Conservation (phyloP, 2,888 invertebrate genomes). For the Athetis lepigone region DNA sequence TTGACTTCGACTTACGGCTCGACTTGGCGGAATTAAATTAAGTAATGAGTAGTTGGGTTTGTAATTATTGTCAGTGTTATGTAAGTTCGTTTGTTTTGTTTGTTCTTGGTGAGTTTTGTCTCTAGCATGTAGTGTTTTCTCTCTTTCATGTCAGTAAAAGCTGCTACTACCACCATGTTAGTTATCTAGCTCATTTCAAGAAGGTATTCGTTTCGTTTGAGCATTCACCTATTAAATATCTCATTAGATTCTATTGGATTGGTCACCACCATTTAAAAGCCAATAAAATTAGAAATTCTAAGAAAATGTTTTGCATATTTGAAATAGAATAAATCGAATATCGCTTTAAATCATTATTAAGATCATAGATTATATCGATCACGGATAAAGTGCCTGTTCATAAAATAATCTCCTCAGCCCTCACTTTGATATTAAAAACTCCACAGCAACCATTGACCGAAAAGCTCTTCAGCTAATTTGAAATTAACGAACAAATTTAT, state of each 20-base stretch:
- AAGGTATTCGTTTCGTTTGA: background rate
- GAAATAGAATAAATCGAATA: too few species aligned
- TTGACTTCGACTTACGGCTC: slow-evolving; percentile 52
- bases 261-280: too few species aligned
- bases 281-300: too few species aligned
- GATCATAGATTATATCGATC: background rate
- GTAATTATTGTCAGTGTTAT: slow-evolving; percentile 43
- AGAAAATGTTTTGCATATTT: too few species aligned
- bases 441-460: slow-evolving; percentile 5
- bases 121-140: background rate
- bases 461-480: slow-evolving; percentile 29
- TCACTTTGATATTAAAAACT: background rate
- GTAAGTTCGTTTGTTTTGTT: slow-evolving; percentile 20
- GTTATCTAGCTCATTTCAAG: background rate
- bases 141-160: too few species aligned
- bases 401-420: background rate
- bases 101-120: slow-evolving; percentile 15
- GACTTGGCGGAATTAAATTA: slow-evolving; percentile 54
- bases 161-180: background rate
- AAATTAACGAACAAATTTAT: slow-evolving; percentile 22
- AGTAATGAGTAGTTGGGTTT: slow-evolving; percentile 54
- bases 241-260: background rate
- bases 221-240: too few species aligned
- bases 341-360: too few species aligned
- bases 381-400: background rate